Evolutionary conservation across 2,113 vertebrate genomes (phyloP).

Genomic region (Ophiodon elongatus): DNA sequence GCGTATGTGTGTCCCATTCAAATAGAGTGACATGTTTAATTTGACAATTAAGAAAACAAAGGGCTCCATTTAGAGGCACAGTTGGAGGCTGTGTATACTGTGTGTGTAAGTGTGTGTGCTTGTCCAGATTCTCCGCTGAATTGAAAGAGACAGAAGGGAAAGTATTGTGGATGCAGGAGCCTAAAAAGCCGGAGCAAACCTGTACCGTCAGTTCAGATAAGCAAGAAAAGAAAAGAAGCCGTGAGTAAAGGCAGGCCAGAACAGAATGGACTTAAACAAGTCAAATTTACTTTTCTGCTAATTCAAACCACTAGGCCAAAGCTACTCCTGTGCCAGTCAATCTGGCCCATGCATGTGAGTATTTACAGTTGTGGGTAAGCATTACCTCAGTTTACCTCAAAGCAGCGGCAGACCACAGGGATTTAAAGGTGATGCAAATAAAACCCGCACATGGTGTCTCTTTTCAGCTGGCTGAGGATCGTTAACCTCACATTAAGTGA

Average conservation of each 20-base stretch:
- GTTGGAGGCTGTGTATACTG: constrained; percentile 49
- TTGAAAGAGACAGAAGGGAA: constrained; percentile 45
- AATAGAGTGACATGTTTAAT: constrained; percentile 75
- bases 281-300: constrained; percentile 53
- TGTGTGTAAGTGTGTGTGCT: constrained; percentile 37
- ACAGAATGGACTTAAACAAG: constrained; percentile 14
- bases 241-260: constrained; percentile 22
- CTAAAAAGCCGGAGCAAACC: constrained; percentile 22
- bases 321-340: constrained; percentile 42
- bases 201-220: constrained; percentile 52
- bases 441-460: constrained; percentile 35
- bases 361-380: constrained; percentile 56
- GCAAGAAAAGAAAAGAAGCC: constrained; percentile 27
- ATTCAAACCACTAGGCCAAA: constrained; percentile 54
- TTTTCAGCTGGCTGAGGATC: constrained; percentile 41
- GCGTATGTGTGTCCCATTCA: constrained; percentile 67
- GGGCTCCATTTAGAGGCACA: constrained; percentile 57
- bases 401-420: constrained; percentile 60
- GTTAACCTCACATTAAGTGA: constrained; percentile 55
- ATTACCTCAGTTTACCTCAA: constrained; percentile 74
- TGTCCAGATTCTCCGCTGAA: constrained; percentile 29
- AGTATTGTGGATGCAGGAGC: constrained; percentile 42
- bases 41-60: constrained; percentile 81
- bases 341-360: constrained; percentile 29
- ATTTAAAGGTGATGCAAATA: constrained; percentile 72